Evolutionary conservation across 2,113 vertebrate species (phyloP), one percentile per base, ranked within the genome.

Genomic region (Sitta europaea): DNA sequence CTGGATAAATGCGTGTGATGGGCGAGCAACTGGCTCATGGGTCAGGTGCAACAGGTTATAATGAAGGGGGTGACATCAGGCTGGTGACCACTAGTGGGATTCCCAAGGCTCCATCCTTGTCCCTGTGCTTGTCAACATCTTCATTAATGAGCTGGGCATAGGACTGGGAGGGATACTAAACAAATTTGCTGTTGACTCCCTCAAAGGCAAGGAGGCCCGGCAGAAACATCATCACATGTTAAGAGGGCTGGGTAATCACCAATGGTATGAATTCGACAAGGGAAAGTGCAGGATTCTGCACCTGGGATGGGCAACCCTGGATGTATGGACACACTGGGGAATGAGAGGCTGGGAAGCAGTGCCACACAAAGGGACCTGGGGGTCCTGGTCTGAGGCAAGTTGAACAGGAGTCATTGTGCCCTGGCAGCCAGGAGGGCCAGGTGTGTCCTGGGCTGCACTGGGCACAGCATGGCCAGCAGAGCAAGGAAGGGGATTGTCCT

Each of bases 341-440:
- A 85, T 9, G 15, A 47, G n/a, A 40, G 15, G 3, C 2, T 40
- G 70, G 29, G 12, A 40, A 74, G 3, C 20, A 47, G 23, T 8
- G 12, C 8, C 10, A 16, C 4, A 4, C 29, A 65, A n/a, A n/a
- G 59, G 12, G 4, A 5, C 15, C 48, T 47, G 3, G 2, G 5
- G 23, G 2, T 10, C 18, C 40, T 55, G n/a, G 47, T 25, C 1
- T 0, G 2, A 43, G 31, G 11, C 2, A n/a, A 63, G 50, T 5
- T 47, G 28, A n/a, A 40, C 1, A 1, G 3, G n/a, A 55, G 23
- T 0, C n/a, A 63, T 42, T 40, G 42, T 48, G 70, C 12, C n/a
- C 70, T 40, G 59, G 50, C 59, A 85, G 29, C 50, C 59, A 40
- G 29, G 29, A 65, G 59, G 15, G 35, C 24, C n/a, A n/a, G n/a